A percentile compares a stretch with the other conserved stretches of the same genome.
Evolutionary conservation across 2,797 vertebrate genomes (phyloP).

Genomic region (Lindbergichthys nudifrons): DNA sequence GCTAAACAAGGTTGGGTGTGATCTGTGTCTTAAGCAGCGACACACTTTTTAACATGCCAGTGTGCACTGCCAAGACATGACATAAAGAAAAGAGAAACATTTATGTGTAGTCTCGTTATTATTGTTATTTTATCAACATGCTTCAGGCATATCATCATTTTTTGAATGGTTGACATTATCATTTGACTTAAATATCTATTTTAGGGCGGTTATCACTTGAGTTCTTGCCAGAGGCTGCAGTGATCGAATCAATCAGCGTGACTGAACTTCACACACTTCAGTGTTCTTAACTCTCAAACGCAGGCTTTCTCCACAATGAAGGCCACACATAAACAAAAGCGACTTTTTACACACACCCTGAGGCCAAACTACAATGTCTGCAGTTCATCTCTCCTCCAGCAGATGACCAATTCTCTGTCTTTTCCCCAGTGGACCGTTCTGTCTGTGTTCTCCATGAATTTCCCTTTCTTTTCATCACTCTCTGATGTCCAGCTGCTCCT

Average conservation of each 20-base stretch:
- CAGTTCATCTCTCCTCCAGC: conserved; percentile 80
- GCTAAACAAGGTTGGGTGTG: conserved; percentile 52
- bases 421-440: conserved; percentile 85
- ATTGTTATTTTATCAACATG: conserved; percentile 57
- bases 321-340: conserved; percentile 58
- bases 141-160: conserved; percentile 45
- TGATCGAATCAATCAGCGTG: conserved; percentile 65
- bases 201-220: conserved; percentile 54
- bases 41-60: conserved; percentile 19
- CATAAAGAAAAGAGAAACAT: conserved; percentile 43
- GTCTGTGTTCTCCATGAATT: conserved; percentile 93
- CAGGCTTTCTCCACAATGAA: conserved; percentile 30
- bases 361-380: conserved; percentile 66
- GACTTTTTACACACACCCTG: conserved; percentile 43
- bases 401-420: conserved; percentile 78
- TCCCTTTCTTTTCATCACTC: conserved; percentile 94
- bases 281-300: conserved; percentile 49
- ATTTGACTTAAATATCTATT: conserved; percentile 61
- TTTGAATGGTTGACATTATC: conserved; percentile 55
- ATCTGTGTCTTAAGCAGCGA: conserved; percentile 49
- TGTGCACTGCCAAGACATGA: conserved; percentile 23
- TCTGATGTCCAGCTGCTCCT: conserved; percentile 97
- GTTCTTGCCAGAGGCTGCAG: conserved; percentile 57
- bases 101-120: conserved; percentile 31
- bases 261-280: conserved; percentile 56